Base-by-base conservation (phyloP, 2,888 invertebrate species). In the Trichopoda pennipes region DNA sequence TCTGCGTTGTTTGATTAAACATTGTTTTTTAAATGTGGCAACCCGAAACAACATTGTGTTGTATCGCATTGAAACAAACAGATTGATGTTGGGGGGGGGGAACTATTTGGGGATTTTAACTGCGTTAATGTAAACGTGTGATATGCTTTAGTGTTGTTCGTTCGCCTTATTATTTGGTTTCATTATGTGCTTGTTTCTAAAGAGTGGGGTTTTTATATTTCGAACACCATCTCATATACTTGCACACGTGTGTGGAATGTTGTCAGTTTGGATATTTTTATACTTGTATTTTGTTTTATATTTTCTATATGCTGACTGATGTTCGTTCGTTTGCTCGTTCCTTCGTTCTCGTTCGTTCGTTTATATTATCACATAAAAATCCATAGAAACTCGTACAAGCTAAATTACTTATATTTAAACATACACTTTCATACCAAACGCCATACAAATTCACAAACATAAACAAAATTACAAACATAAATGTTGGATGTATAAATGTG, bases 251-350 rank as follows among this genome's bases (percentile, higher is more conserved):
- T 79, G 76, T 81, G 81, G 82, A 86, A 85, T 86, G 87, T 88
- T 88, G 88, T 88, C 89, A 88, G 88, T 89, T 88, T 89, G 88
- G 88, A 88, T 89, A 88, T 84, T 81, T 47, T 58, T 44, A 44
- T 74, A 61, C 56, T 77, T 77, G 44, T 77, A 73, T 83, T 73
- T 74, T 47, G 55, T 77, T 73, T 77, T 60, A 64, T 55, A 80
- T 77, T 74, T 72, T 69, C 69, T 74, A 47, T 77, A 69, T 76
- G 76, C 76, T 75, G 74, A 61, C 76, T 75, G 74, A 61, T 70
- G 61, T 79, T 76, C 66, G 81, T 77, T 80, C 69, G 76, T 73
- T 58, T 44, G 47, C 8, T 53, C 38, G 68, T 77, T 74, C 74
- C n/a, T n/a, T n/a, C n/a, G n/a, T n/a, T n/a, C n/a, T 58, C 53